A percentile compares a stretch with the other conserved stretches of the same genome.
Conservation (phyloP, 2,113 vertebrate species). For the Copsychus sechellarum region DNA sequence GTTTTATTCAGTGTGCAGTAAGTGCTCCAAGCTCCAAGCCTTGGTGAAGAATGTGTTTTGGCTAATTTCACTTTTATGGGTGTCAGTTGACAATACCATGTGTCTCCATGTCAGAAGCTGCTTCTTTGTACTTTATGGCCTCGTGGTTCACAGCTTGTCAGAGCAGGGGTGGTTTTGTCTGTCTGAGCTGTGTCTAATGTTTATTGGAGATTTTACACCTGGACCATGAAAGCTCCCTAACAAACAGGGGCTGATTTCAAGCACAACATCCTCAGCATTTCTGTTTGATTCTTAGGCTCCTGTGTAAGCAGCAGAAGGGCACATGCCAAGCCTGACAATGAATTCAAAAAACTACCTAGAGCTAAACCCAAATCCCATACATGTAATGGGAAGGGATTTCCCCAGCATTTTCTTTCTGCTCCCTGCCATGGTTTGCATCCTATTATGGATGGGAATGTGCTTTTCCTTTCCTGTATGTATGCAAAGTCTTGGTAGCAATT, state of each 20-base stretch:
- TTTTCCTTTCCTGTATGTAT: background rate
- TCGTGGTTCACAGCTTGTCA: constrained; percentile 30
- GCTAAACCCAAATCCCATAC: background rate
- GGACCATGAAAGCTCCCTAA: constrained; percentile 45
- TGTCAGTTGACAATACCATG: constrained; percentile 45
- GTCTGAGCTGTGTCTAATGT: constrained; percentile 14
- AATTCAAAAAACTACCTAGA: background rate
- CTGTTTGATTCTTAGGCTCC: constrained; percentile 2
- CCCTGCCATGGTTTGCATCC: background rate
- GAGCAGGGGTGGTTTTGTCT: constrained; percentile 10
- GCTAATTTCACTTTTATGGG: constrained; percentile 49
- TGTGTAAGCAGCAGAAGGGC: background rate
- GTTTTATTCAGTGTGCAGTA: background rate
- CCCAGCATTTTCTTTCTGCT: background rate
- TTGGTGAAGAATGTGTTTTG: background rate
- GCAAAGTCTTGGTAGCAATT: background rate
- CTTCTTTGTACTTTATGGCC: constrained; percentile 39
- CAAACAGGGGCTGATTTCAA: background rate
- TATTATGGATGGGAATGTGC: background rate
- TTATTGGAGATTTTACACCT: constrained; percentile 63
- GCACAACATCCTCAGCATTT: constrained; percentile 5
- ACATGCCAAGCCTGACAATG: background rate
- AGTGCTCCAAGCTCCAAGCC: background rate
- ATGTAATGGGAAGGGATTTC: constrained; percentile 18
- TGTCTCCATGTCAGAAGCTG: constrained; percentile 1